Percentiles rank a stretch among this genome's conserved stretches.
Conservation (phyloP, 2,113 vertebrate species). For the Cebus imitator region DNA sequence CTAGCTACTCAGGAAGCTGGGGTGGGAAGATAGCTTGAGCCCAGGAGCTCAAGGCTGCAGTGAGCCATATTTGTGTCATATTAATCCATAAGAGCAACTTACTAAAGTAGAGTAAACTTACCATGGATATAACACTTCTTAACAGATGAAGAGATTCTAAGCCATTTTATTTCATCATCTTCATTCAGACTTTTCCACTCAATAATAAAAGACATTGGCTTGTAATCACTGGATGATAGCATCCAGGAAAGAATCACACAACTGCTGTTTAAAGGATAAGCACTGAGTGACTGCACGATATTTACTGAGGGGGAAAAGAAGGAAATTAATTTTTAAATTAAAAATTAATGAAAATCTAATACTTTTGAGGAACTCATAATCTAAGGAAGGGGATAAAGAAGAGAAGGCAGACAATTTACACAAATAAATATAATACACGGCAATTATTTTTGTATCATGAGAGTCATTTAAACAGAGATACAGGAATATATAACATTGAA, state of each 20-base stretch:
- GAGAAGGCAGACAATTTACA: not conserved
- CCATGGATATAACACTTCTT: constrained; percentile 86
- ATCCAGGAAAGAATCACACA: constrained; percentile 91
- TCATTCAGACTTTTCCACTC: constrained; percentile 89
- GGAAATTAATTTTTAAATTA: constrained; percentile 48
- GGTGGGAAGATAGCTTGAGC: too few relatives aligned
- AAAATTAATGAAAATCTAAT: not conserved
- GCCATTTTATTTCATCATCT: constrained; percentile 86
- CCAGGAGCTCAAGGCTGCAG: too few relatives aligned
- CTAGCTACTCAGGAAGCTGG: too few relatives aligned
- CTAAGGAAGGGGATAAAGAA: not conserved
- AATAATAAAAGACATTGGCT: constrained; percentile 87
- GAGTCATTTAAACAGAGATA: not conserved
- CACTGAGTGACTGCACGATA: constrained; percentile 83
- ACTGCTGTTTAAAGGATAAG: constrained; percentile 87
- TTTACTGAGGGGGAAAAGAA: constrained; percentile 82
- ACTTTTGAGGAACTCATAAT: not conserved
- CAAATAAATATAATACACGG: not conserved
- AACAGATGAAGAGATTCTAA: constrained; percentile 82
- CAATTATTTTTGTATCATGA: not conserved
- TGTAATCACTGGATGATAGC: constrained; percentile 75
- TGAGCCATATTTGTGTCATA: not conserved
- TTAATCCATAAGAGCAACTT: not conserved
- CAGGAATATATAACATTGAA: not conserved
- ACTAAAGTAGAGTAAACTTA: constrained; percentile 67